Percentiles rank a stretch among this genome's conserved stretches.
These are phyloP conservation scores for Palaemon carinicauda DNA, from an alignment of 1,140 invertebrate species.

Conservation along the genomic window DNA sequence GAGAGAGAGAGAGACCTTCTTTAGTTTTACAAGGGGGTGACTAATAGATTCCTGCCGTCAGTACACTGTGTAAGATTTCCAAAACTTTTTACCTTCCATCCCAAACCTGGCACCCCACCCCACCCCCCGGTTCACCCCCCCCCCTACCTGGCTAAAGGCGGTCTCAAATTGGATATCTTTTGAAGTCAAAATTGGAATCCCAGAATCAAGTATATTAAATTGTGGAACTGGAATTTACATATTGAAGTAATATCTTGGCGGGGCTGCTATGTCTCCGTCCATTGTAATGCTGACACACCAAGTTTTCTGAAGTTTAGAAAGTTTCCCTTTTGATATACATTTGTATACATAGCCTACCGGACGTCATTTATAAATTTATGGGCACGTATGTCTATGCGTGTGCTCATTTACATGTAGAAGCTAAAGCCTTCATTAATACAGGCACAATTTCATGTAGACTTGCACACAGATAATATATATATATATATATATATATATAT, in stretches of 20 bases:
- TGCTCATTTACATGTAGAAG: too few relatives aligned
- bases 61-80: conserved; percentile 2
- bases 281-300: neutral
- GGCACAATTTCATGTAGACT: too few relatives aligned
- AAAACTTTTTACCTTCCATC: neutral
- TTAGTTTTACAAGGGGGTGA: neutral
- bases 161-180: conserved; percentile 53
- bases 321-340: neutral
- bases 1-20: neutral
- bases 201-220: conserved; percentile 53
- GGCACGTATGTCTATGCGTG: too few relatives aligned
- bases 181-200: conserved; percentile 56
- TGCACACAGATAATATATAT: neutral
- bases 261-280: neutral
- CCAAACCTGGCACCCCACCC: too few relatives aligned
- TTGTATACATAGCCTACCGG: too few relatives aligned
- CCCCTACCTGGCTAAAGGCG: neutral
- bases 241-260: conserved; percentile 46
- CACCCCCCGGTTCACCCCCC: neutral
- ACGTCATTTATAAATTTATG: too few relatives aligned
- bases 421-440: too few relatives aligned
- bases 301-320: neutral
- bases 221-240: conserved; percentile 50
- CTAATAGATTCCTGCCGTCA: neutral
- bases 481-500: neutral